Base-by-base conservation (phyloP, 2,113 vertebrate genomes). In the Agelaius phoeniceus region DNA sequence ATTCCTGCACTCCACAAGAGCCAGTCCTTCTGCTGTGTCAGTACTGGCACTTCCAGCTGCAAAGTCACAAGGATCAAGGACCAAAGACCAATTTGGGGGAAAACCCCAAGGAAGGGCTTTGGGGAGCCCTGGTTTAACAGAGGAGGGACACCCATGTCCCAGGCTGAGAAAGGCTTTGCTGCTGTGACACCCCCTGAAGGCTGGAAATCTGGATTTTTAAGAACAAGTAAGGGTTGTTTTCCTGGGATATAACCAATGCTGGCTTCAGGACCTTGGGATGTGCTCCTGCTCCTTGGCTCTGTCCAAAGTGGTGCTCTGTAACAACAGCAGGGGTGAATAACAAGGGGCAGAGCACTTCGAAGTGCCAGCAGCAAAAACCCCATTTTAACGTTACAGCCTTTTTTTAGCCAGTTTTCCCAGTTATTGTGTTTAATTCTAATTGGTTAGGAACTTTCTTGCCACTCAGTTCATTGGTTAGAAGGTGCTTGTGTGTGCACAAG, bases 21-120 rank as follows among this genome's bases (percentile, higher is more conserved):
- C 66, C 2, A 2, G 6, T 41, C 22, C 76, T 62, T 2, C 79
- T 68, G 87, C 90, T 41, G 23, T 4, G 21, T 35, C 74, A 89
- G 54, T 35, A 24, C 35, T 2, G 0, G 46, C 48, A 17, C 11
- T 22, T 55, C 26, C 73, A 83, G 46, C 48, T 75, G 48, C 57
- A 72, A 59, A 84, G 58, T 37, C 71, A 58, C 44, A 54, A 35
- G 37, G 30, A 89, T 51, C 77, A 71, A 81, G 65, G 44, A 63
- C 23, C 43, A 49, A 62, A 63, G 20, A 58, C 14, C 44, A 80
- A 3, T 30, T 0, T 2, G 23, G 12, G 6, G 3, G 6, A 21
- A 66, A 52, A 13, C 1, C 6, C 13, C 44, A 28, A 39, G 21
- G n/a, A 76, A 76, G 8, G 44, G 27, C 10, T 78, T 21, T 18